Evolutionary conservation across 2,888 invertebrate species (phyloP).

Genomic region (Eulithis testata): DNA sequence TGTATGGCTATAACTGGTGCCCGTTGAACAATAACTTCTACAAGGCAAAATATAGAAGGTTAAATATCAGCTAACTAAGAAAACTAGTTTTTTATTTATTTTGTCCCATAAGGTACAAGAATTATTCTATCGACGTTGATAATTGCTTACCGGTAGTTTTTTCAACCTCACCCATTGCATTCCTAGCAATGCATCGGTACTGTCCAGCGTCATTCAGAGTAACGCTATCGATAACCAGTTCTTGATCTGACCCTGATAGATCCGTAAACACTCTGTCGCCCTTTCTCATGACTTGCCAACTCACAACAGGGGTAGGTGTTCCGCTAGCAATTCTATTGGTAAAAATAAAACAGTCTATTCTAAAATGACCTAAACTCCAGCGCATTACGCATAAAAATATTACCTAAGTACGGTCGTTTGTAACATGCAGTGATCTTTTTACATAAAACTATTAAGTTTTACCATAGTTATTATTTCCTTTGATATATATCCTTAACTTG

Average conservation of each 20-base stretch:
- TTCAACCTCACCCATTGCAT: conserved; percentile 1
- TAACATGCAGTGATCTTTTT: too few relatives aligned
- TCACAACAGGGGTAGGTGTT: conserved; percentile 16
- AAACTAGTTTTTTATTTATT: too few relatives aligned
- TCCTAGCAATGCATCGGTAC: conserved; percentile 22
- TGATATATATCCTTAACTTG: too few relatives aligned
- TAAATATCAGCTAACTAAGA: too few relatives aligned
- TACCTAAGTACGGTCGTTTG: too few relatives aligned
- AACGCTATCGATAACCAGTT: conserved; percentile 14
- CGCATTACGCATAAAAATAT: too few relatives aligned
- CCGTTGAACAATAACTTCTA: conserved; percentile 25
- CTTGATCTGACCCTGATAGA: conserved; percentile 5
- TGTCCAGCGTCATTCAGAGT: conserved; percentile 19
- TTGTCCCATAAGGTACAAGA: too few relatives aligned
- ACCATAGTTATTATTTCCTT: too few relatives aligned
- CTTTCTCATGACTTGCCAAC: conserved; percentile 19
- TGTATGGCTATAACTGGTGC: conserved; percentile 16
- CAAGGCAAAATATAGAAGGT: conserved; percentile 3
- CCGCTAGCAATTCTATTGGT: conserved; percentile 19
- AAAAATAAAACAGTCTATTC: background rate
- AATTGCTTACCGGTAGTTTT: conserved; percentile 15
- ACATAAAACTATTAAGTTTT: too few relatives aligned
- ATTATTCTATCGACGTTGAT: background rate
- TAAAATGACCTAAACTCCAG: too few relatives aligned
- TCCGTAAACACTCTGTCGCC: background rate